phyloP scores from a whole-genome alignment of 2,797 vertebrate genomes.

The Gymnoscopelus braueri region DNA sequence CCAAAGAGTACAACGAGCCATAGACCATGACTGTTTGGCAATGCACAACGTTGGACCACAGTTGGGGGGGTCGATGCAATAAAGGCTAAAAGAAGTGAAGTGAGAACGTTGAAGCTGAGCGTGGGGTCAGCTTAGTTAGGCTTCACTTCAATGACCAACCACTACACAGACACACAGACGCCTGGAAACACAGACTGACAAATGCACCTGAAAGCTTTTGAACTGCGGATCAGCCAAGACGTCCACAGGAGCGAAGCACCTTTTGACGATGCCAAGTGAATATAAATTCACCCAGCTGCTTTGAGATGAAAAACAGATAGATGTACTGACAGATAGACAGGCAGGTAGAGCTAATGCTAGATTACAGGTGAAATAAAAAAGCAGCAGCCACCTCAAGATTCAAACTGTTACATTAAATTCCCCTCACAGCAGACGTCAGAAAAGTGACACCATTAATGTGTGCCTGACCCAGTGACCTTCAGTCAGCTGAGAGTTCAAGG shows the following conservation, averaged over 20 bases:
- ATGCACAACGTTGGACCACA: slow-evolving; percentile 7
- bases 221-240: slow-evolving; percentile 44
- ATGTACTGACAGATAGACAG: slow-evolving; percentile 22
- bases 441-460: too few species aligned
- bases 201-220: slow-evolving; percentile 52
- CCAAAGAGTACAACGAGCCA: slow-evolving; percentile 2
- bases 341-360: slow-evolving; percentile 9
- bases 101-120: slow-evolving; percentile 18
- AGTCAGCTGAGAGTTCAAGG: too few species aligned
- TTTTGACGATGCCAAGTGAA: slow-evolving; percentile 56
- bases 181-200: background rate
- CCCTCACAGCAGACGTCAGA: too few species aligned
- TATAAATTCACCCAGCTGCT: slow-evolving; percentile 19
- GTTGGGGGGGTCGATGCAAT: background rate
- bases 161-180: slow-evolving; percentile 18
- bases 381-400: too few species aligned
- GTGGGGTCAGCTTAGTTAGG: slow-evolving; percentile 23
- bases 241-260: slow-evolving; percentile 37
- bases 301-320: slow-evolving; percentile 21
- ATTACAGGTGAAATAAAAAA: slow-evolving; percentile 19
- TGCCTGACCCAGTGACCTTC: too few species aligned
- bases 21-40: slow-evolving; percentile 9
- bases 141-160: slow-evolving; percentile 1
- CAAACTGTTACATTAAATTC: too few species aligned
- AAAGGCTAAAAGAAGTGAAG: slow-evolving; percentile 14